Percentiles rank a stretch among this genome's conserved stretches.
Evolutionary conservation across 2,113 vertebrate species (phyloP).

Genomic region (Sterrhoptilus dennistouni): DNA sequence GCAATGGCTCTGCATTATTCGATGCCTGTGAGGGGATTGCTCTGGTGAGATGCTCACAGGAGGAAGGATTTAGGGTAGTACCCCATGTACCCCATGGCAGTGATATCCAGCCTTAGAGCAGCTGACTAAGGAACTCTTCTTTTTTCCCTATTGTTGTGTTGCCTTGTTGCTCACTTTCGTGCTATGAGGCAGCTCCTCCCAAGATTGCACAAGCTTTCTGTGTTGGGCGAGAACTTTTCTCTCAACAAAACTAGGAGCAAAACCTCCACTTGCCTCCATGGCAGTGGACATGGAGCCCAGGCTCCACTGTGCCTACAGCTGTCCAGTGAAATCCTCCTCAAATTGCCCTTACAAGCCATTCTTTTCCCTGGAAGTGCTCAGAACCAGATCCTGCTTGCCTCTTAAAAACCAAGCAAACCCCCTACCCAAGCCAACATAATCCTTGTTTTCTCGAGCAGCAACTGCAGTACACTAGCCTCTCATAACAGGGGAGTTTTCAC

Average conservation of each 20-base stretch:
- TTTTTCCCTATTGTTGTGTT: neutral
- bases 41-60: neutral
- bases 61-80: neutral
- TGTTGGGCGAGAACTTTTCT: neutral
- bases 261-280: neutral
- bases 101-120: neutral
- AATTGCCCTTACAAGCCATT: neutral
- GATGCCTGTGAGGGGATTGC: neutral
- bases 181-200: neutral
- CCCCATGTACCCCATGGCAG: accelerated
- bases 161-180: neutral
- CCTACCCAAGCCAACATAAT: neutral
- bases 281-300: neutral
- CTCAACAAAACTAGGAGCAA: neutral
- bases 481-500: neutral
- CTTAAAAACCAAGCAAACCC: neutral
- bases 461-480: neutral
- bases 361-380: neutral
- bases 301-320: neutral
- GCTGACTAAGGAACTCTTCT: neutral
- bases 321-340: neutral
- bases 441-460: neutral
- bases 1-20: neutral
- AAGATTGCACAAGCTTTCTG: neutral
- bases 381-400: neutral